These are phyloP conservation scores for Ceratina calcarata DNA, from an alignment of 1,140 invertebrate species.

Conservation along the genomic window DNA sequence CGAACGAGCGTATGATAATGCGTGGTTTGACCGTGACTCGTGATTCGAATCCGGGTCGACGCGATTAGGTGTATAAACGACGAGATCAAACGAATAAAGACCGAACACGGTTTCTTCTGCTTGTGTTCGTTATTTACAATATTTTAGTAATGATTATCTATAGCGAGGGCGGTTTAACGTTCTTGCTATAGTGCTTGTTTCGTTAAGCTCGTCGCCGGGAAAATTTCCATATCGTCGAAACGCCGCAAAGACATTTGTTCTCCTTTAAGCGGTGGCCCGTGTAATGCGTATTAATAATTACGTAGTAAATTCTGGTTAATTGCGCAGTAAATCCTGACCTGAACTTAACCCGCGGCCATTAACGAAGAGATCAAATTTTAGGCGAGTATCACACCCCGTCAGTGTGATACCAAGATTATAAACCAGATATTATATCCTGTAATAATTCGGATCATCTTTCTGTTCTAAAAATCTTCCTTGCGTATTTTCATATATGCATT, in stretches of 20 bases:
- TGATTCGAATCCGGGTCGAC: constrained; percentile 28
- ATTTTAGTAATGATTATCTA: not conserved
- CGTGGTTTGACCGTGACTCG: not conserved
- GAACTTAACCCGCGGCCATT: constrained; percentile 14
- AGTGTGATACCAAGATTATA: no score
- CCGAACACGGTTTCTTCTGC: no score
- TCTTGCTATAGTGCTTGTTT: constrained; percentile 21
- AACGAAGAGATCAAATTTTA: constrained; percentile 46
- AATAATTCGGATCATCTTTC: no score
- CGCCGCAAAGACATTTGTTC: constrained; percentile 28
- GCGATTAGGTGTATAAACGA: no score
- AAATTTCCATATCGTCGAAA: constrained; percentile 26
- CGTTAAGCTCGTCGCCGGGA: constrained; percentile 1
- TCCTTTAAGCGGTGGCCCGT: not conserved
- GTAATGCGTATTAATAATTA: constrained; percentile 42
- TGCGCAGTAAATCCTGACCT: constrained; percentile 31
- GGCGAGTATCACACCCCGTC: not conserved
- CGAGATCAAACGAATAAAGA: no score
- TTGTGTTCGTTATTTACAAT: no score
- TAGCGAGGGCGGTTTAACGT: not conserved
- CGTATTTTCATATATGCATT: no score
- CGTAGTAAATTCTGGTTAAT: constrained; percentile 33
- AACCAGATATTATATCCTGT: no score
- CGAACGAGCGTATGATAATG: constrained; percentile 4
- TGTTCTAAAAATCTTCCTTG: no score